These are phyloP conservation scores for Macrophya alboannulata DNA, from an alignment of 2,888 invertebrate genomes.

Conservation along the genomic window DNA sequence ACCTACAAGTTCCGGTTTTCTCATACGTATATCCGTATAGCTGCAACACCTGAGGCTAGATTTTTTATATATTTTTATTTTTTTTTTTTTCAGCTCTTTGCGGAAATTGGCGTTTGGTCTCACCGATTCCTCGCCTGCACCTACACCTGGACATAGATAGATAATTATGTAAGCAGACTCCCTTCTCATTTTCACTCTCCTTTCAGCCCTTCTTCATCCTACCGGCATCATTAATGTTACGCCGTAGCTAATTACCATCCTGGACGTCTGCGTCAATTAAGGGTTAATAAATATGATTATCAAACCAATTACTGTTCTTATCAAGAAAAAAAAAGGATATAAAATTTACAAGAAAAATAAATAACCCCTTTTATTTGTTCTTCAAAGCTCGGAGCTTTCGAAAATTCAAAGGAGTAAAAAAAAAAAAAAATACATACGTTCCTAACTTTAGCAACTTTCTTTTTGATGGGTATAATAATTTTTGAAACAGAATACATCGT, in stretches of 20 bases:
- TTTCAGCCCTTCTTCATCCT: background rate
- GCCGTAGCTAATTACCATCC: conserved; percentile 3
- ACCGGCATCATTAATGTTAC: conserved; percentile 10
- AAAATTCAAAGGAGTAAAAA: background rate
- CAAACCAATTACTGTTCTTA: conserved; percentile 1
- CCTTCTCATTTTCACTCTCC: background rate
- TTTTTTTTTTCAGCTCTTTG: background rate
- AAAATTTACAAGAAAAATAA: background rate
- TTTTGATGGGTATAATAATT: conserved; percentile 9
- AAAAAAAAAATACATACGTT: background rate
- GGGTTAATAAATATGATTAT: conserved; percentile 14
- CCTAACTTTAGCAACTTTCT: background rate
- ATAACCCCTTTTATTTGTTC: background rate
- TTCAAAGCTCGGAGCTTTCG: background rate
- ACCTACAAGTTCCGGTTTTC: conserved; percentile 30
- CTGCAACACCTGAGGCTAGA: background rate
- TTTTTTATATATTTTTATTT: background rate
- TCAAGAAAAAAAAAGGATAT: background rate
- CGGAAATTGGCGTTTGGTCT: background rate
- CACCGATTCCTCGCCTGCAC: background rate
- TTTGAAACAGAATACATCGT: conserved; percentile 1
- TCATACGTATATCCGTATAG: background rate
- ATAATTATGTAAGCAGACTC: conserved; percentile 24
- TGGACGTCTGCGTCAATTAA: background rate
- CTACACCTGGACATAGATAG: background rate